phyloP scores from a whole-genome alignment of 2,888 invertebrate genomes.

The Bombylius discolor region DNA sequence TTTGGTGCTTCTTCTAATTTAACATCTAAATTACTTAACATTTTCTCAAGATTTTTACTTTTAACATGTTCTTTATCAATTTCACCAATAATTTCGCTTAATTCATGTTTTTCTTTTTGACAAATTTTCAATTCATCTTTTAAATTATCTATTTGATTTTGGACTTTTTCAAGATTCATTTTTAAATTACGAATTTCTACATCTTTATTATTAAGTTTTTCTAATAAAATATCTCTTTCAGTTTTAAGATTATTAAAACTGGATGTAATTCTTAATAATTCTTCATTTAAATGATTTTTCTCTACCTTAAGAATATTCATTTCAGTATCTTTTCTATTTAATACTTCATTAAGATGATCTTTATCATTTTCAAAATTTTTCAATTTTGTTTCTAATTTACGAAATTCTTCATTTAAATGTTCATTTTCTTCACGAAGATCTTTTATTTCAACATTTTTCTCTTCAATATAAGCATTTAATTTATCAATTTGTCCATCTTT shows the following conservation, averaged over 20 bases:
- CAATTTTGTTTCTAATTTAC: background rate
- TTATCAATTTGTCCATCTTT: background rate
- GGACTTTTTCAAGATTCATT: background rate
- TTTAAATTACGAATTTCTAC: background rate
- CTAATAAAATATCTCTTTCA: background rate
- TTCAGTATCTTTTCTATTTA: background rate
- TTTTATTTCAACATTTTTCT: background rate
- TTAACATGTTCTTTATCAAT: conserved; percentile 20
- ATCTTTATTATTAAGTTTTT: background rate
- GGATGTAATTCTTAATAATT: background rate
- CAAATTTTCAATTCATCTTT: background rate
- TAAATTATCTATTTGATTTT: background rate
- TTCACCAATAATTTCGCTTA: conserved; percentile 14
- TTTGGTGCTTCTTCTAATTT: conserved; percentile 4
- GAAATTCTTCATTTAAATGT: background rate
- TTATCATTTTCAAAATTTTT: background rate
- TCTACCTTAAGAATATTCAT: background rate
- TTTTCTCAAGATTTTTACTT: conserved; percentile 14
- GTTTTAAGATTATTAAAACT: conserved; percentile 3
- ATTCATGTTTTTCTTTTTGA: background rate
- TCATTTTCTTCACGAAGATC: background rate
- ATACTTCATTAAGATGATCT: background rate
- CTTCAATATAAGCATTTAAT: background rate
- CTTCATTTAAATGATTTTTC: conserved; percentile 1
- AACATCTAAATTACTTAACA: conserved; percentile 9